Base-by-base conservation (phyloP, 1,140 invertebrate genomes). In the Sogatella furcifera region DNA sequence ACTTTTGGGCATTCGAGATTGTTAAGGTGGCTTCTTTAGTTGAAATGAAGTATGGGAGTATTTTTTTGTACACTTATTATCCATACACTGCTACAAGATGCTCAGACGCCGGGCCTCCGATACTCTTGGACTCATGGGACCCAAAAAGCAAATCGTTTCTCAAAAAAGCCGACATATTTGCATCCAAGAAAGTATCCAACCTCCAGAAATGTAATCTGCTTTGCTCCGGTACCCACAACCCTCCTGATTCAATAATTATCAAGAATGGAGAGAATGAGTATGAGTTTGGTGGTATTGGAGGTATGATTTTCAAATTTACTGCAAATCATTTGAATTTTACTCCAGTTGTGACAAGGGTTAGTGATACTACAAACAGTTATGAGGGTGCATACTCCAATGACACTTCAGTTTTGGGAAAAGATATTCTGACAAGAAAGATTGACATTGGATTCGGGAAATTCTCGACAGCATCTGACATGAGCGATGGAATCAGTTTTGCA, bases 401-500 rank as follows among this genome's bases (percentile, higher is more conserved):
- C 52, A 61, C 63, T 3, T 58, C 63, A 17, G 52, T 43, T 14
- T 31, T 57, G n/a, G 58, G 56, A 17, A 52, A 57, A 21, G 43
- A 55, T 49, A 54, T 66, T 2, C 49, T 61, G 19, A 15, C 55
- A 41, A 57, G 62, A n/a, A 55, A 62, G 34, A 63, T 63, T 4
- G 67, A 68, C 53, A 58, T 68, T 44, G 67, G 60, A 0, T 62
- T 65, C 13, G 65, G 65, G 5, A 62, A 61, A 58, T 69, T 68
- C 52, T 66, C 66, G 1, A 59, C 63, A 21, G 49, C 68, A 41
- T 53, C 66, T 5, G 65, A 69, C 41, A 55, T 55, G 11, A 59
- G 66, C 28, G 53, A 59, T 1, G 53, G 64, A 4, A 57, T 66
- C 0, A 58, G 55, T 5, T 65, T 65, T 15, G 60, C 65, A 24